A percentile compares a stretch with the other conserved stretches of the same genome.
Conservation (phyloP, 1,140 invertebrate species). For the Chlorops oryzae region DNA sequence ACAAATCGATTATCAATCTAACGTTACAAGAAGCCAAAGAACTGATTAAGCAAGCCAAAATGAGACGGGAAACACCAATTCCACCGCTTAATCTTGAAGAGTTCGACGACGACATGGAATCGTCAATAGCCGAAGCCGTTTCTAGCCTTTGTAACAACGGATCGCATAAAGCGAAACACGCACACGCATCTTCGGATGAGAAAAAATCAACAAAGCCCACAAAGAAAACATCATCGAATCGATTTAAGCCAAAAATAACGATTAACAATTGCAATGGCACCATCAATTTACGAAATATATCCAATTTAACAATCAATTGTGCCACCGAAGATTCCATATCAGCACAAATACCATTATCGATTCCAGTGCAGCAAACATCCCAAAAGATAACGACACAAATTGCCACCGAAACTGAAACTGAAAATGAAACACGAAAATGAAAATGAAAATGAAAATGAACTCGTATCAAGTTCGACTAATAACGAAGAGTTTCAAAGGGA, state of each 20-base stretch:
- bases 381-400: too few relatives aligned
- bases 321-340: constrained; percentile 36
- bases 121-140: constrained; percentile 40
- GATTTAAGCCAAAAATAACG: constrained; percentile 44
- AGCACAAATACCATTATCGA: constrained; percentile 30
- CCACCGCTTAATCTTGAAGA: constrained; percentile 39
- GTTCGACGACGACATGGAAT: constrained; percentile 41
- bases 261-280: constrained; percentile 47
- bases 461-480: neutral
- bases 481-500: constrained; percentile 7
- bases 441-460: too few relatives aligned
- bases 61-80: constrained; percentile 28
- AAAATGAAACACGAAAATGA: too few relatives aligned
- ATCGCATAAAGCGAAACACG: too few relatives aligned
- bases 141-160: too few relatives aligned
- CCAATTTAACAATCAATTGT: constrained; percentile 44
- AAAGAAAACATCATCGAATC: constrained; percentile 23
- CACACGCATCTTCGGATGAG: too few relatives aligned
- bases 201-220: constrained; percentile 13
- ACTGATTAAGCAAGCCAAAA: constrained; percentile 29
- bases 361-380: too few relatives aligned
- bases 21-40: constrained; percentile 42
- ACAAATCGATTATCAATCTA: constrained; percentile 42
- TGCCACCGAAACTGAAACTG: too few relatives aligned
- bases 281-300: constrained; percentile 43